Evolutionary conservation across 2,888 invertebrate genomes (phyloP).

Genomic region (Idaea biselata): DNA sequence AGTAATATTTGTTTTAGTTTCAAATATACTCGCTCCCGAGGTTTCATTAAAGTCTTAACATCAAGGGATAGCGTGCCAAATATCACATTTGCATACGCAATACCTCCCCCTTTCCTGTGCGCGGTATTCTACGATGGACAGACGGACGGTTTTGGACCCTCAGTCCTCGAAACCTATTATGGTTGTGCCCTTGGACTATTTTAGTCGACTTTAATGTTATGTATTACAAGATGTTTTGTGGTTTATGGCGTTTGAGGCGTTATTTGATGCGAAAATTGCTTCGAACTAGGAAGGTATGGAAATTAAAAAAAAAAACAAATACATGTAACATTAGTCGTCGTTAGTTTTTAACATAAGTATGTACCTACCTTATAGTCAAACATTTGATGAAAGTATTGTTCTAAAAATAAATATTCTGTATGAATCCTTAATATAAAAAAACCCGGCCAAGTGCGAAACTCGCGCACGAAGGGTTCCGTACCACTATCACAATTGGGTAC

Average conservation of each 20-base stretch:
- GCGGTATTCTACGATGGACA: slow-evolving; percentile 31
- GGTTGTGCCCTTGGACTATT: not conserved
- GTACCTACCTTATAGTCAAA: too few species aligned
- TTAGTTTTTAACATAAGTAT: too few species aligned
- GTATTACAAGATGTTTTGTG: not conserved
- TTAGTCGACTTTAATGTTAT: not conserved
- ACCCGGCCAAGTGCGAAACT: too few species aligned
- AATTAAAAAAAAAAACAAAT: not conserved
- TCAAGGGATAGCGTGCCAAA: not conserved
- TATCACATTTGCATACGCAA: not conserved
- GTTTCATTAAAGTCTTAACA: not conserved
- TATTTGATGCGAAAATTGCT: not conserved
- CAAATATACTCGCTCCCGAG: too few species aligned
- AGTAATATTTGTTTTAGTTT: too few species aligned
- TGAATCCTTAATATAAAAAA: too few species aligned
- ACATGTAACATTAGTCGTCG: too few species aligned
- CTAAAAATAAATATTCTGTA: too few species aligned
- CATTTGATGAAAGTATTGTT: too few species aligned
- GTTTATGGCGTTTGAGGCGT: not conserved
- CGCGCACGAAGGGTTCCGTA: too few species aligned
- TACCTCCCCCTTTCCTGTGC: not conserved
- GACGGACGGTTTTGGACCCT: slow-evolving; percentile 47
- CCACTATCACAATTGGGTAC: too few species aligned
- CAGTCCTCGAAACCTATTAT: not conserved
- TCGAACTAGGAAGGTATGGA: not conserved